These are phyloP conservation scores for Zosterops borbonicus DNA, from an alignment of 2,113 vertebrate genomes.

Conservation along the genomic window DNA sequence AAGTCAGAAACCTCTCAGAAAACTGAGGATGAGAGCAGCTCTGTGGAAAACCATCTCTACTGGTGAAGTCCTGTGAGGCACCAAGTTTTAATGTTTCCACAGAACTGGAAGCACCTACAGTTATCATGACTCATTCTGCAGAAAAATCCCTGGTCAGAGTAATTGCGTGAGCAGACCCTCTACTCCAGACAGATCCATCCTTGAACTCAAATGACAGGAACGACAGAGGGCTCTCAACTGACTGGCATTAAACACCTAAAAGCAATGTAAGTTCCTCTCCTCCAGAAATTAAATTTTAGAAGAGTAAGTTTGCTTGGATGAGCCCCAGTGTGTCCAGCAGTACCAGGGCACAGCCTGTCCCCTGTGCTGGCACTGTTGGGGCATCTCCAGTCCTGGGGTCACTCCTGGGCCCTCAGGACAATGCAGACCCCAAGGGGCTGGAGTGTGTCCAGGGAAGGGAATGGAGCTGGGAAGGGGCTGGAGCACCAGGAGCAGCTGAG, in stretches of 20 bases:
- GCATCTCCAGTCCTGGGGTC: background rate
- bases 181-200: background rate
- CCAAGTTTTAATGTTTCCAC: background rate
- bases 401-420: background rate
- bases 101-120: background rate
- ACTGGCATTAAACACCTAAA: background rate
- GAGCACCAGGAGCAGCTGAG: background rate
- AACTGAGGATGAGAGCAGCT: background rate
- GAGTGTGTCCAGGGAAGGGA: background rate
- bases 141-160: background rate
- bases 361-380: background rate
- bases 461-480: background rate
- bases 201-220: too few relatives aligned
- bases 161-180: background rate
- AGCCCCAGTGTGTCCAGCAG: background rate
- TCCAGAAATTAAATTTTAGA: background rate
- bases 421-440: accelerated
- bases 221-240: background rate
- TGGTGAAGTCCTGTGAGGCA: background rate
- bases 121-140: background rate
- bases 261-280: background rate
- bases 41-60: background rate
- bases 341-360: background rate
- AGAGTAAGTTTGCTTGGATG: background rate
- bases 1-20: background rate